phyloP scores from a whole-genome alignment of 2,113 vertebrate species.

The Osmerus mordax region DNA sequence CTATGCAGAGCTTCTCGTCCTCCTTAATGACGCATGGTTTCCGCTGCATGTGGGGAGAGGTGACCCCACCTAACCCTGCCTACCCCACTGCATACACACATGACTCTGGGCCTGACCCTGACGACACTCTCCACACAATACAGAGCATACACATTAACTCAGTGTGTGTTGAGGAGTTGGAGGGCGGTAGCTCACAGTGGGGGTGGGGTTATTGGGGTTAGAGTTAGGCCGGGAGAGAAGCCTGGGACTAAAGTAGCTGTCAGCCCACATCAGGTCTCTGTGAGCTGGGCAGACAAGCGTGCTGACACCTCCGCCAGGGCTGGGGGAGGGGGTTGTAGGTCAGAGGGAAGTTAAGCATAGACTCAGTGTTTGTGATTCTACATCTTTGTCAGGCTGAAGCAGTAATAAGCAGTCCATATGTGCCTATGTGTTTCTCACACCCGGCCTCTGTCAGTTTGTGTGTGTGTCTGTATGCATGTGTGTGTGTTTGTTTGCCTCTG shows the following conservation, averaged over 20 bases:
- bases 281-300: constrained; percentile 21
- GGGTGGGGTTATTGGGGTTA: constrained; percentile 6
- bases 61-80: constrained; percentile 62
- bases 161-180: constrained; percentile 13
- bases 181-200: constrained; percentile 13
- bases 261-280: constrained; percentile 19
- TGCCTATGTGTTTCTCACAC: not conserved
- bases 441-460: constrained; percentile 7
- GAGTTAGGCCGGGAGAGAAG: constrained; percentile 27
- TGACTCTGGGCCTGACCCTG: constrained; percentile 33
- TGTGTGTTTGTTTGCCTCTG: constrained; percentile 19
- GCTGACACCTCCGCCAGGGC: constrained; percentile 26
- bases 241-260: constrained; percentile 14
- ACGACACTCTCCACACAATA: constrained; percentile 38
- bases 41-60: constrained; percentile 60
- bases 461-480: constrained; percentile 29
- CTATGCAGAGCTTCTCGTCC: constrained; percentile 51
- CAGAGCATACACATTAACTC: constrained; percentile 6
- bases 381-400: not conserved
- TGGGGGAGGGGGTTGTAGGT: not conserved
- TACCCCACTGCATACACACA: constrained; percentile 55
- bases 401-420: not conserved
- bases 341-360: constrained; percentile 2
- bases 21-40: constrained; percentile 65
- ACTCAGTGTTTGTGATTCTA: constrained; percentile 8